These are phyloP conservation scores for Andrena bicolor DNA, from an alignment of 2,888 invertebrate species.

Conservation along the genomic window DNA sequence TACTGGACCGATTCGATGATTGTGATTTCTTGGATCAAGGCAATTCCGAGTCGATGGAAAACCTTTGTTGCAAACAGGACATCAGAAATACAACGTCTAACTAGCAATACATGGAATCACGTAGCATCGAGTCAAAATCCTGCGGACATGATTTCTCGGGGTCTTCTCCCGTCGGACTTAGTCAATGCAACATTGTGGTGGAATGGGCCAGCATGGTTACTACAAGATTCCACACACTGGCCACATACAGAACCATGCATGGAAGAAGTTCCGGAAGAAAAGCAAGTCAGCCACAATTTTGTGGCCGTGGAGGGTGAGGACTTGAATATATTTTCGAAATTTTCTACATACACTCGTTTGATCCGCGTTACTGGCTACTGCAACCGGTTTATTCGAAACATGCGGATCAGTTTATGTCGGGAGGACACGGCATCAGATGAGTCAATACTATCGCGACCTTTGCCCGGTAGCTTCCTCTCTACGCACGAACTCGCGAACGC, in stretches of 20 bases:
- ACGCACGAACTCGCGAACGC: neutral
- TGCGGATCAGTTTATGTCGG: neutral
- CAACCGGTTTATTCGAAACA: neutral
- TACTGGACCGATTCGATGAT: slow-evolving; percentile 27
- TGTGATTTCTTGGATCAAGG: slow-evolving; percentile 9
- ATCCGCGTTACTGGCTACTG: neutral
- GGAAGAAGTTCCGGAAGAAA: neutral
- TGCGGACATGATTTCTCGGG: slow-evolving; percentile 7
- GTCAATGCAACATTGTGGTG: neutral
- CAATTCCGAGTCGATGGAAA: neutral
- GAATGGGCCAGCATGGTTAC: neutral
- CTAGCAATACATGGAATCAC: neutral
- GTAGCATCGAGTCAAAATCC: slow-evolving; percentile 1
- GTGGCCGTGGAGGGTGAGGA: neutral
- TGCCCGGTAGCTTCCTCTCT: neutral
- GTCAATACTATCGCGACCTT: neutral
- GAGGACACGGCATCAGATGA: neutral
- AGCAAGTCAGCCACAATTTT: neutral
- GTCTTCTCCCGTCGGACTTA: neutral
- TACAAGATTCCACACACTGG: neutral
- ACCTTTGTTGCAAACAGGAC: slow-evolving; percentile 28
- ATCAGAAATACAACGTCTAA: neutral
- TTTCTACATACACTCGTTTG: neutral
- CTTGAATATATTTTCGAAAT: neutral
- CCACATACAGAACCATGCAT: neutral